These are phyloP conservation scores for Monopterus albus DNA, from an alignment of 2,113 vertebrate genomes.

Conservation along the genomic window DNA sequence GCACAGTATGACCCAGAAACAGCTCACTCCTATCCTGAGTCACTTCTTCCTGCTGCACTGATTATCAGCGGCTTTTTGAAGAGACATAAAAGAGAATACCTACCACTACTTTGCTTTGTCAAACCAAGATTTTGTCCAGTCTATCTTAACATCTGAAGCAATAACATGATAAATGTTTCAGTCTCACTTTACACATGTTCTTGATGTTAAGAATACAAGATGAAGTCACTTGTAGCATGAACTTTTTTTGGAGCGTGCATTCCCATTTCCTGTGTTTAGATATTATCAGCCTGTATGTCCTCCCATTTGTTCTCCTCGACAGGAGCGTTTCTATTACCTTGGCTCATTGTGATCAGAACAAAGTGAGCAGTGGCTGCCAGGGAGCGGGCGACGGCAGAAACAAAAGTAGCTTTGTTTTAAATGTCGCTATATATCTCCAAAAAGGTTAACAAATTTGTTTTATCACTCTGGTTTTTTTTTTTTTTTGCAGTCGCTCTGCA, in stretches of 20 bases:
- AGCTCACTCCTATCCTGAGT: conserved; percentile 37
- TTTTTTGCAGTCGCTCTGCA: neutral
- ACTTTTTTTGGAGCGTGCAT: neutral
- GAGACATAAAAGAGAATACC: conserved; percentile 48
- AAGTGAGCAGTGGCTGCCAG: conserved; percentile 27
- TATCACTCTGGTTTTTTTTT: neutral
- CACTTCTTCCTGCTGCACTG: conserved; percentile 39
- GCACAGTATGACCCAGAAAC: conserved; percentile 68
- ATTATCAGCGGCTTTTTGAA: conserved; percentile 44
- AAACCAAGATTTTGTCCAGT: neutral
- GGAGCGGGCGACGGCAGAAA: neutral
- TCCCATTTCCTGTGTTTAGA: conserved; percentile 9
- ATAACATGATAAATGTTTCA: neutral
- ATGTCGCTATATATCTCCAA: conserved; percentile 23
- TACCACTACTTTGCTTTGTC: conserved; percentile 37
- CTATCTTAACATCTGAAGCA: conserved; percentile 7
- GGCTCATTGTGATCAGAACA: conserved; percentile 39
- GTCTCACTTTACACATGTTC: too few relatives aligned
- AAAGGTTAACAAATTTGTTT: conserved; percentile 38
- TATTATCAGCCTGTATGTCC: neutral
- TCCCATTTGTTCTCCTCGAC: neutral
- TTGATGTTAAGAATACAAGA: neutral
- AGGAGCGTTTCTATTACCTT: conserved; percentile 17
- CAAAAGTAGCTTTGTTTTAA: conserved; percentile 28
- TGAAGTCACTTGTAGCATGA: neutral